phyloP scores from a whole-genome alignment of 2,113 vertebrate species.

The Microcebus griseorufus region DNA sequence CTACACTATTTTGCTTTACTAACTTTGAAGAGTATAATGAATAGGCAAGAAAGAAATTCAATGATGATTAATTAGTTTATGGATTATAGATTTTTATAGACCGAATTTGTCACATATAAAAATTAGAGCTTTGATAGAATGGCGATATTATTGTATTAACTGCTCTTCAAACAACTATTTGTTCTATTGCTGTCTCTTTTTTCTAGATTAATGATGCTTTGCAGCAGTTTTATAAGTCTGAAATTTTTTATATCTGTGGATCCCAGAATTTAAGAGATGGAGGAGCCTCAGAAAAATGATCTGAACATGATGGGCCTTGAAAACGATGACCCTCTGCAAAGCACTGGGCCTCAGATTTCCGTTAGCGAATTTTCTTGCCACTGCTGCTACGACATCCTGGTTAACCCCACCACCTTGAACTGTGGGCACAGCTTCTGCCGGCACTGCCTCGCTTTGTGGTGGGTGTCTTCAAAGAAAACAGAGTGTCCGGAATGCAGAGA shows the following conservation, averaged over 20 bases:
- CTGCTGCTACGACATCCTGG: conserved; percentile 95
- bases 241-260: background rate
- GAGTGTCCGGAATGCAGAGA: conserved; percentile 96
- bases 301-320: background rate
- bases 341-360: conserved; percentile 79
- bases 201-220: conserved; percentile 71
- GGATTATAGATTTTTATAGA: background rate
- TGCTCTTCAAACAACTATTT: background rate
- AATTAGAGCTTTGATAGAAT: background rate
- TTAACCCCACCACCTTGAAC: conserved; percentile 95
- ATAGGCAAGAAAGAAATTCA: background rate
- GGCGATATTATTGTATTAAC: background rate
- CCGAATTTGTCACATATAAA: background rate
- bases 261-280: conserved; percentile 80
- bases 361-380: conserved; percentile 93
- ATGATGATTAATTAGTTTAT: background rate
- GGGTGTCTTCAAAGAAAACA: conserved; percentile 93
- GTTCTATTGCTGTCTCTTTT: background rate
- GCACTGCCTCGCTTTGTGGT: conserved; percentile 96
- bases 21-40: background rate
- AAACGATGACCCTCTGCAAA: background rate
- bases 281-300: conserved; percentile 61
- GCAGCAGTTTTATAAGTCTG: conserved; percentile 21
- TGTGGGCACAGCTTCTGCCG: conserved; percentile 98
- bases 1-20: background rate